phyloP scores from a whole-genome alignment of 1,140 invertebrate species.

The Oncopeltus fasciatus region DNA sequence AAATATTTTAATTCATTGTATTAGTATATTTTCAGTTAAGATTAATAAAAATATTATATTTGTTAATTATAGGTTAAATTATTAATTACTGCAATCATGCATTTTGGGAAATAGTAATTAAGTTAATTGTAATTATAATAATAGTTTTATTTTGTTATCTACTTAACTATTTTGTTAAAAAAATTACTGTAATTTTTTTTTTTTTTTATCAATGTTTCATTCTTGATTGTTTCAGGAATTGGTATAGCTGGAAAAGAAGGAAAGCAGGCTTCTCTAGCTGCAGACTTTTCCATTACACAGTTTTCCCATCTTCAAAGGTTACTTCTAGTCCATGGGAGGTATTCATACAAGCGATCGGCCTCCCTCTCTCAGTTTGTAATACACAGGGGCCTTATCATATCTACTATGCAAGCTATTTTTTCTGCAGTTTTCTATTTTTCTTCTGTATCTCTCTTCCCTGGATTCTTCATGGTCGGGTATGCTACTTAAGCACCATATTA shows the following conservation, averaged over 20 bases:
- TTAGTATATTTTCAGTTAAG: too few relatives aligned
- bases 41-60: too few relatives aligned
- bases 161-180: not conserved
- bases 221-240: conserved; percentile 46
- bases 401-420: conserved; percentile 97
- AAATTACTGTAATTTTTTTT: not conserved
- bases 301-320: conserved; percentile 78
- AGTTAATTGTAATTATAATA: too few relatives aligned
- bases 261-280: conserved; percentile 89
- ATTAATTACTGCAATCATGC: too few relatives aligned
- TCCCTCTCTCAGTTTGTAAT: conserved; percentile 96
- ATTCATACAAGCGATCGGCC: conserved; percentile 91
- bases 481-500: conserved; percentile 24
- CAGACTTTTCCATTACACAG: conserved; percentile 94
- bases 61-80: too few relatives aligned
- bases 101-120: too few relatives aligned
- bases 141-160: not conserved
- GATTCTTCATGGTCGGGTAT: conserved; percentile 93
- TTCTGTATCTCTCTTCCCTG: conserved; percentile 92
- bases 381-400: conserved; percentile 94
- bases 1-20: too few relatives aligned
- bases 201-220: not conserved
- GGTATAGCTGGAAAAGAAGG: conserved; percentile 92
- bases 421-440: conserved; percentile 98
- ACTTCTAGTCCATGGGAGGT: conserved; percentile 78